These are phyloP conservation scores for Papilio protenor DNA, from an alignment of 2,888 invertebrate species.

Conservation along the genomic window DNA sequence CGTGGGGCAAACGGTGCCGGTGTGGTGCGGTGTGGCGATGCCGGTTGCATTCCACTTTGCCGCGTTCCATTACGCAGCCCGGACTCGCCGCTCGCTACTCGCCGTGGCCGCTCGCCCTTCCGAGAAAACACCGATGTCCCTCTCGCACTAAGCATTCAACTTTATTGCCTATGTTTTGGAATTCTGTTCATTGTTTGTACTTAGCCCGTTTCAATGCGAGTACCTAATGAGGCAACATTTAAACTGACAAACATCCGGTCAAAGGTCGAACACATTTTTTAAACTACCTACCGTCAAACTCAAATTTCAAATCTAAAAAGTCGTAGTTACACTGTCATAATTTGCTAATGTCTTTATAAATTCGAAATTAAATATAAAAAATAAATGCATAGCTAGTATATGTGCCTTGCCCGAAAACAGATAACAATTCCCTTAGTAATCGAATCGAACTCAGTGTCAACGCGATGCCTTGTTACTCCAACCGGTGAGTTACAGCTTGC, in stretches of 20 bases:
- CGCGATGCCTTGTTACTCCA: too few species aligned
- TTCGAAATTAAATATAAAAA: background rate
- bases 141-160: conserved; percentile 76
- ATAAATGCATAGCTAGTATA: background rate
- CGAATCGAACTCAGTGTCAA: too few species aligned
- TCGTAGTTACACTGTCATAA: background rate
- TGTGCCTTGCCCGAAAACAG: background rate
- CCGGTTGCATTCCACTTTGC: conserved; percentile 74
- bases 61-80: conserved; percentile 74
- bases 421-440: background rate
- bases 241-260: conserved; percentile 65
- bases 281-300: conserved; percentile 36
- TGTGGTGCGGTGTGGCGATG: conserved; percentile 48
- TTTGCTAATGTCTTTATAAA: background rate
- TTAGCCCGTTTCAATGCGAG: conserved; percentile 73
- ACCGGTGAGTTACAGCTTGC: background rate
- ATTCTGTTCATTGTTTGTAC: conserved; percentile 79
- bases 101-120: conserved; percentile 62
- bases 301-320: conserved; percentile 37
- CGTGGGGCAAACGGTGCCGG: conserved; percentile 54
- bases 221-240: conserved; percentile 61
- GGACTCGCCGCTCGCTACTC: background rate
- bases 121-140: conserved; percentile 77
- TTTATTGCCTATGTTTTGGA: conserved; percentile 77
- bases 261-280: conserved; percentile 56